Base-by-base conservation (phyloP, 1,140 invertebrate species). In the Macrobrachium nipponense region DNA sequence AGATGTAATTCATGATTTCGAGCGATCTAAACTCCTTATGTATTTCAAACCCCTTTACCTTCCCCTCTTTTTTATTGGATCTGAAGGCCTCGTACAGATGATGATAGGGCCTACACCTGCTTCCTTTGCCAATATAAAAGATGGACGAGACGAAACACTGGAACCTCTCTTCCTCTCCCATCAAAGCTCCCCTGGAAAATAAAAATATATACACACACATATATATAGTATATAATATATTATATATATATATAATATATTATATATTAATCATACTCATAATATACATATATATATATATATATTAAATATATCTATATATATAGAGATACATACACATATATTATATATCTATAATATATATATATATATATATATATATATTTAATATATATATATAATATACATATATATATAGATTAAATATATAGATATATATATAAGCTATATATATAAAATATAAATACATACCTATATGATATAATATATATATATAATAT, bases 81-180 rank as follows among this genome's bases (percentile, higher is more conserved):
- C 77, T 82, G 10, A 88, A 60, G 6, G 98, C 97, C 91, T 98
- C 96, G 90, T 97, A 96, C 8, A 99, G 93, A 92, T 99, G 98
- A 3, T 94, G 93, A 89, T 97, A 97, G 0, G 97, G 97, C 27
- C 98, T 92, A 0, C 95, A 94, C 51, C 94, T 93, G 91, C 97
- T 97, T 11, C 97, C 95, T 91, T 94, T 95, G 17, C 94, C 94
- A 87, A 94, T 91, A 87, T 94, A 94, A 90, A 94, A 94, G 14
- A 94, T 92, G 1, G 93, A 96, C 91, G 91, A 95, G 94, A 93
- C 95, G 95, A 93, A 99, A 93, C 18, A 68, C 5, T 61, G 27
- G 12, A 88, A 66, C n/a, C 51, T 64, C 51, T 83, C 87, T 17
- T 5, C 44, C 12, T 75, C 80, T 36, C 60, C 51, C 62, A 88